Evolutionary conservation across 2,888 invertebrate species (phyloP).

Genomic region (Cephonodes hylas): DNA sequence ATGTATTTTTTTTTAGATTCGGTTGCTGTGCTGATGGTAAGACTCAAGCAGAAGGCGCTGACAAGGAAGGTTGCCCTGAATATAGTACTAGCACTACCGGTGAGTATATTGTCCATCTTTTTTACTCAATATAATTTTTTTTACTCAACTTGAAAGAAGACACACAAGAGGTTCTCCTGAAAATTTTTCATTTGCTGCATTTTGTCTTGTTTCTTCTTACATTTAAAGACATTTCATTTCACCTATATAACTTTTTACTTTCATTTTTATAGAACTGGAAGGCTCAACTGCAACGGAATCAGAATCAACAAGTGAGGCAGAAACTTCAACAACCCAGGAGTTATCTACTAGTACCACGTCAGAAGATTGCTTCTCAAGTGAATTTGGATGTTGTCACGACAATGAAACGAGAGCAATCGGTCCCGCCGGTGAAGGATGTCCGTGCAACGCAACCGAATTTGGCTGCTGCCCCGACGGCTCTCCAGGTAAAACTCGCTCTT

Average conservation of each 20-base stretch:
- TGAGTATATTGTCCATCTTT: slow-evolving; percentile 29
- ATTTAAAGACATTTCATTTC: too few relatives aligned
- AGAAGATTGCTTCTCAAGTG: slow-evolving; percentile 73
- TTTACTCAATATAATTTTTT: not conserved
- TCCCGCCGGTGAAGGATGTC: slow-evolving; percentile 83
- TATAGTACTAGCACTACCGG: slow-evolving; percentile 41
- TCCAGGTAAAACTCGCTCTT: slow-evolving; percentile 72
- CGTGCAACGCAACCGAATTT: slow-evolving; percentile 82
- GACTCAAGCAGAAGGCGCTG: slow-evolving; percentile 84
- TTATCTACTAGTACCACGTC: slow-evolving; percentile 23
- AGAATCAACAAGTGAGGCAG: not conserved
- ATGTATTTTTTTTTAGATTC: slow-evolving; percentile 55
- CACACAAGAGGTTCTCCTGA: too few relatives aligned
- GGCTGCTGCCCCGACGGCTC: slow-evolving; percentile 89
- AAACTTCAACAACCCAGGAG: slow-evolving; percentile 19
- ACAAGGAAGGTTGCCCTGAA: slow-evolving; percentile 76
- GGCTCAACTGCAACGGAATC: not conserved
- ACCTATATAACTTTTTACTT: too few relatives aligned
- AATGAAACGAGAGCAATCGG: slow-evolving; percentile 83
- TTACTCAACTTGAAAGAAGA: too few relatives aligned
- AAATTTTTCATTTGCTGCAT: too few relatives aligned
- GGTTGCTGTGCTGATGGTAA: slow-evolving; percentile 88
- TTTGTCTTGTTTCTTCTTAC: not conserved
- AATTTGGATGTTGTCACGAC: slow-evolving; percentile 90
- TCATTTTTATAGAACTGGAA: not conserved